Percentiles rank a stretch among this genome's conserved stretches.
Evolutionary conservation across 2,888 invertebrate genomes (phyloP).

Genomic region (Nebria brevicollis): DNA sequence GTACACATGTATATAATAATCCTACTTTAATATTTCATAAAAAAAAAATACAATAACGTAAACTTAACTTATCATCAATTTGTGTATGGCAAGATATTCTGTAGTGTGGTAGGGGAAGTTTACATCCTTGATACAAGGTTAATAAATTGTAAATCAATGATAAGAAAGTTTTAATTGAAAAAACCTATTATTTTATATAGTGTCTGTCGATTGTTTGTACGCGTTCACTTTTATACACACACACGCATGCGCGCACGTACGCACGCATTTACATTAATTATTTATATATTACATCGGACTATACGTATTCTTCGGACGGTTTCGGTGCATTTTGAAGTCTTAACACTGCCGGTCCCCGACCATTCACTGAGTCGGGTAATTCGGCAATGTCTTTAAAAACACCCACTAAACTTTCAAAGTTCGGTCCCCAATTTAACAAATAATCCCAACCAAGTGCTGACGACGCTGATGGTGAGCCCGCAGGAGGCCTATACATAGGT

Average conservation of each 20-base stretch:
- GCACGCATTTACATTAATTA: conserved; percentile 31
- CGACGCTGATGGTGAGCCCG: conserved; percentile 78
- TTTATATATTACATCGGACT: conserved; percentile 36
- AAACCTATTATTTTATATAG: conserved; percentile 50
- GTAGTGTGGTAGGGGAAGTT: conserved; percentile 49
- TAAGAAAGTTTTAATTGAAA: conserved; percentile 49
- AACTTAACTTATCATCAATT: conserved; percentile 62
- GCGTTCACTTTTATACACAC: background rate
- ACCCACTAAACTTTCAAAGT: conserved; percentile 93
- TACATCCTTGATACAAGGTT: conserved; percentile 61
- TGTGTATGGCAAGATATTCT: conserved; percentile 59
- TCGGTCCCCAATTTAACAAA: conserved; percentile 94
- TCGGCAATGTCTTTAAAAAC: conserved; percentile 97
- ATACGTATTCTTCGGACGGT: conserved; percentile 84
- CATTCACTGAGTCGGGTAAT: conserved; percentile 84
- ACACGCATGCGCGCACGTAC: background rate
- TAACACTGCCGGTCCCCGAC: conserved; percentile 77
- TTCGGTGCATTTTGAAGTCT: conserved; percentile 84
- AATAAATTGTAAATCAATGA: conserved; percentile 34
- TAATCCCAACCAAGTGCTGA: conserved; percentile 93
- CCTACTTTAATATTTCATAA: conserved; percentile 37
- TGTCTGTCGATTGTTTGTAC: background rate
- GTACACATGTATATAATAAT: conserved; percentile 37
- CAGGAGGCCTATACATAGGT: conserved; percentile 80
- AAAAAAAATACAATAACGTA: conserved; percentile 22